A percentile compares a stretch with the other conserved stretches of the same genome.
Evolutionary conservation across 2,888 invertebrate species (phyloP).

Genomic region (Lasioglossum morio): DNA sequence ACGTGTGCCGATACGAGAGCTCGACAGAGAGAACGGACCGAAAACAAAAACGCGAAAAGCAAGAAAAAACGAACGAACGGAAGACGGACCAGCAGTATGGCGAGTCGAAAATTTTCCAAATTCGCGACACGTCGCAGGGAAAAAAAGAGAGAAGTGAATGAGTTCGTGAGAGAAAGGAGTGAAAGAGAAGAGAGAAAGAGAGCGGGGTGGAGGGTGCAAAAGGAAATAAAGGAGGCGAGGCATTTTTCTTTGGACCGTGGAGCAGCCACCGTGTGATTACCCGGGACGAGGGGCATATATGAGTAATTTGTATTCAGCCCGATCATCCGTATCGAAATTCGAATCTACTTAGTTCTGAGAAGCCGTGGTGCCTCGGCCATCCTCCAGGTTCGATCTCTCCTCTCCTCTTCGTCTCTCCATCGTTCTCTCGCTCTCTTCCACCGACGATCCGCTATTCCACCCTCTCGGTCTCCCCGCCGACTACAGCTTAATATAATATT

Average conservation of each 20-base stretch:
- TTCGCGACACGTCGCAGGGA: slow-evolving; percentile 34
- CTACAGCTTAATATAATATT: slow-evolving; percentile 84
- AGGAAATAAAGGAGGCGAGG: slow-evolving; percentile 74
- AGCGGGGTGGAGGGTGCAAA: slow-evolving; percentile 55
- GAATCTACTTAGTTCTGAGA: slow-evolving; percentile 85
- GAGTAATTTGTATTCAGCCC: slow-evolving; percentile 85
- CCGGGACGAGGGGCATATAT: slow-evolving; percentile 82
- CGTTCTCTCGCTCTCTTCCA: slow-evolving; percentile 39
- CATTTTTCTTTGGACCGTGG: slow-evolving; percentile 82
- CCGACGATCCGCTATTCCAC: slow-evolving; percentile 69
- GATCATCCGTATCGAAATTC: slow-evolving; percentile 85
- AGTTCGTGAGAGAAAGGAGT: slow-evolving; percentile 9
- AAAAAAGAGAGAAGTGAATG: slow-evolving; percentile 18
- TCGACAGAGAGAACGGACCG: neutral
- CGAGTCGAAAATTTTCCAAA: slow-evolving; percentile 24
- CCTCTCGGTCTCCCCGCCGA: slow-evolving; percentile 68
- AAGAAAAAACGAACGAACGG: neutral
- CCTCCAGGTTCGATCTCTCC: slow-evolving; percentile 67
- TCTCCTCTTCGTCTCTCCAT: slow-evolving; percentile 41
- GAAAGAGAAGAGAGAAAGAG: slow-evolving; percentile 28
- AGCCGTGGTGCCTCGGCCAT: slow-evolving; percentile 75
- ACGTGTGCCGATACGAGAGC: neutral
- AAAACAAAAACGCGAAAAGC: neutral
- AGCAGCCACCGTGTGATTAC: slow-evolving; percentile 84
- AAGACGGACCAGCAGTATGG: neutral